Base-by-base conservation (phyloP, 2,888 invertebrate genomes). In the Parnassius mnemosyne region DNA sequence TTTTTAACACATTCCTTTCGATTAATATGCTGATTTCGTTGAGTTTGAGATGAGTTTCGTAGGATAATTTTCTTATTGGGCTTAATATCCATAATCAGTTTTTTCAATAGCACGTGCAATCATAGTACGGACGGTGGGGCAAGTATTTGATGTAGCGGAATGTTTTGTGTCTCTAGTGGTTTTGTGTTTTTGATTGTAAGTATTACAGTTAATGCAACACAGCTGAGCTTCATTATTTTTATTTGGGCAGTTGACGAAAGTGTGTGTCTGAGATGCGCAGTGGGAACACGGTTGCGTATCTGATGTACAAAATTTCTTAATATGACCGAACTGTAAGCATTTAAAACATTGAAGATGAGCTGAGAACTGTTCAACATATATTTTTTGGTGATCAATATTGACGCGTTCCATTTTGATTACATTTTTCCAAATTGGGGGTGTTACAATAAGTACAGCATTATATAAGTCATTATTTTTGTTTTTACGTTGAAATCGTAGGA, bases 241-340 rank as follows among this genome's bases (percentile, higher is more conserved):
- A 12, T 16, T 2, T 5, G 55, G 55, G 20, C 44, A 55, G 16
- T 55, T 11, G 1, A 10, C 3, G 11, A 20, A 55, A 1, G 2
- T 13, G 43, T 10, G 13, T 42, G 9, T n/a, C n/a, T 54, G 16
- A 7, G 54, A 9, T n/a, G 43, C 10, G 43, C 54, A 54, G 25
- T 25, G 25, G 5, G 25, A 25, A 10, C 3, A 12, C 20, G 46
- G 0, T 9, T 13, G 43, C 3, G 13, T 42, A 9, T 54, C 16
- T n/a, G 54, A 9, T n/a, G 43, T 16, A 41, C 44, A 54, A 11
- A 16, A 10, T 12, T 42, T 54, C 7, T 16, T n/a, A 13, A 9
- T 43, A 41, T 54, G 54, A 9, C 54, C 54, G 11, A 54, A 54
- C 44, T 54, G 16, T 10, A 54, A 13, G 43, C 54, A 54, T 54